Evolutionary conservation across 2,113 vertebrate genomes (phyloP), one percentile per base, ranked within the genome.

Genomic region (Nerophis ophidion): DNA sequence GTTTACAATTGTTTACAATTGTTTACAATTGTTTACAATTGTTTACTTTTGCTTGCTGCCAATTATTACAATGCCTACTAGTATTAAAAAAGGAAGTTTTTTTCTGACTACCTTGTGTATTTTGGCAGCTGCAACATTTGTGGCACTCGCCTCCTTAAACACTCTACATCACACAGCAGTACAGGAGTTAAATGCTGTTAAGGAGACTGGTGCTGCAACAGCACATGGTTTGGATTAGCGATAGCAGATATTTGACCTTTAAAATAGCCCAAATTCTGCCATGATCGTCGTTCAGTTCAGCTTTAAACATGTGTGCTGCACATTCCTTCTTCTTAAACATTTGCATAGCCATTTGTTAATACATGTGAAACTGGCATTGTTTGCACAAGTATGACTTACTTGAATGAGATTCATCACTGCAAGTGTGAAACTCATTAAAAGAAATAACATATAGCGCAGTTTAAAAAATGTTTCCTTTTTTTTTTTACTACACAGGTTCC

Each of bases 201-300:
- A 56, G 36, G 38, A 56, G 54, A 19, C 54, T 5, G 54, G 36
- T 40, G 53, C 53, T 7, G 9, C 49, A 51, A 12, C 11, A 51
- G 36, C 54, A 56, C 54, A 56, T 56, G 54, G 54, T 56, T 42
- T 42, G 54, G 54, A 56, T 56, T 56, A 56, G 54, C 54, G 17
- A 19, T 11, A 56, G 38, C 54, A 19, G 54, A 56, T 56, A 42
- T 42, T 38, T 42, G 54, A 56, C 54, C 54, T 56, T 56, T 56
- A 12, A 42, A 56, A 56, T 42, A 56, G n/a, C 36, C 15, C n/a
- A 42, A 42, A 15, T 55, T 36, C 34, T 55, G 52, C 35, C 14
- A n/a, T 38, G 38, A 42, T 56, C 54, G 19, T 56, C 54, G 6
- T 40, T 56, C 54, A 56, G n/a, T 44, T 12, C 40, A 44, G 40